These are phyloP conservation scores for Bombus breviceps DNA, from an alignment of 1,140 invertebrate genomes.

Conservation along the genomic window DNA sequence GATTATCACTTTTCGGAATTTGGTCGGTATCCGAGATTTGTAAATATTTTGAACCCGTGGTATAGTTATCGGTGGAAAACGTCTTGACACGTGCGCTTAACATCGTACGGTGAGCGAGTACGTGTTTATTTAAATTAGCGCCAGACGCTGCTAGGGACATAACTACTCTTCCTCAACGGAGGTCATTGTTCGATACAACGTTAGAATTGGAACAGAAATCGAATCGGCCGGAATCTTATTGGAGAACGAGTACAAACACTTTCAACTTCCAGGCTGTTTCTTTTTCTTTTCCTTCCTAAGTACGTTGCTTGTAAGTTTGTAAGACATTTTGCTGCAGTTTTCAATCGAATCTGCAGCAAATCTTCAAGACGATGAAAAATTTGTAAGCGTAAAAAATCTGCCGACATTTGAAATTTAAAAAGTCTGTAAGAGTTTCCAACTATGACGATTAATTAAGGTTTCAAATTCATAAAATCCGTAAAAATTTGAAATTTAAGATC, in stretches of 20 bases:
- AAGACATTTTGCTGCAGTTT: background rate
- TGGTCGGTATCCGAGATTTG: too few species aligned
- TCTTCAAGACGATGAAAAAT: background rate
- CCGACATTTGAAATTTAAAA: background rate
- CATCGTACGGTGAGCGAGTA: too few species aligned
- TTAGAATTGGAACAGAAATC: background rate
- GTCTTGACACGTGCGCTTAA: slow-evolving; percentile 18
- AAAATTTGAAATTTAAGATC: background rate
- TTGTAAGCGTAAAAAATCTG: background rate
- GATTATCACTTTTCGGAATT: background rate
- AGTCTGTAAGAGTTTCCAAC: background rate
- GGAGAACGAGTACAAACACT: background rate
- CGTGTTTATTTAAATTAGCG: slow-evolving; percentile 40
- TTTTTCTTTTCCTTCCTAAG: background rate
- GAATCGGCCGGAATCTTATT: too few species aligned
- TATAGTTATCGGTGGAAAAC: slow-evolving; percentile 17
- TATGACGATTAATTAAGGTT: background rate
- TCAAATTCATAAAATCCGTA: background rate
- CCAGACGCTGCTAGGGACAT: background rate
- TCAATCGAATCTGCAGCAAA: background rate
- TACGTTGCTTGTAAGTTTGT: background rate
- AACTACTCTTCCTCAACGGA: slow-evolving; percentile 10
- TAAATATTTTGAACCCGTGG: slow-evolving; percentile 15
- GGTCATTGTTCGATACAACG: background rate
- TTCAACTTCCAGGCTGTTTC: background rate